Evolutionary conservation across 2,113 vertebrate genomes (phyloP), one percentile per base, ranked within the genome.

Genomic region (Bufo gargarizans): DNA sequence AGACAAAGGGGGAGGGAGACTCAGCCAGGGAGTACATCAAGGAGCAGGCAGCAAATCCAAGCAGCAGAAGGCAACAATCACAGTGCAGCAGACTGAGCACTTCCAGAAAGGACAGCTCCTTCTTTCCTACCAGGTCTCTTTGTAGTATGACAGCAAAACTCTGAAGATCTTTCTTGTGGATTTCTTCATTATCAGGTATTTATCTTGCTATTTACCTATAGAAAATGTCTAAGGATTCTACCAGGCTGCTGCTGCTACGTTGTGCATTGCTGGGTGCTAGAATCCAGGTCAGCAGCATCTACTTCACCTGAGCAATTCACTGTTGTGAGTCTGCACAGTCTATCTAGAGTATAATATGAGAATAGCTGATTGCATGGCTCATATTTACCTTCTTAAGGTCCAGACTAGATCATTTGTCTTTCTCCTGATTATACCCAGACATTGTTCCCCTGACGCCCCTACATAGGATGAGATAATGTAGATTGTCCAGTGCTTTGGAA

Each of bases 91-190:
- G 89, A 80, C 4, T 50, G 71, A 0, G 0, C 0, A 0, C 71
- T 85, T 56, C 19, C 11, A 0, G 0, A 69, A 4, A 53, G 45
- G 78, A 6, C 49, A 80, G 12, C 87, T n/a, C 4, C 17, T 80
- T 11, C 17, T 72, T 47, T 56, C 69, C 79, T 81, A 77, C 6
- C 80, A 9, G 33, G 82, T 16, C 45, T 84, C 69, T 86, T 77
- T 88, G 77, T 92, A 90, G n/a, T 13, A 91, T 93, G 93, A 91
- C 90, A 91, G 91, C 77, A 76, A 90, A 82, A 88, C 89, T 90
- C 85, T 94, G 91, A 94, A 50, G 86, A 91, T 45, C 47, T 0
- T 79, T 72, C 45, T n/a, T 82, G 84, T 86, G 79, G 71, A 53
- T 89, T 90, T 84, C 77, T 4, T 80, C 91, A 59, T 43, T 0